Evolutionary conservation across 1,140 invertebrate genomes (phyloP), one percentile per base, ranked within the genome.

Genomic region (Sycophila sp.): DNA sequence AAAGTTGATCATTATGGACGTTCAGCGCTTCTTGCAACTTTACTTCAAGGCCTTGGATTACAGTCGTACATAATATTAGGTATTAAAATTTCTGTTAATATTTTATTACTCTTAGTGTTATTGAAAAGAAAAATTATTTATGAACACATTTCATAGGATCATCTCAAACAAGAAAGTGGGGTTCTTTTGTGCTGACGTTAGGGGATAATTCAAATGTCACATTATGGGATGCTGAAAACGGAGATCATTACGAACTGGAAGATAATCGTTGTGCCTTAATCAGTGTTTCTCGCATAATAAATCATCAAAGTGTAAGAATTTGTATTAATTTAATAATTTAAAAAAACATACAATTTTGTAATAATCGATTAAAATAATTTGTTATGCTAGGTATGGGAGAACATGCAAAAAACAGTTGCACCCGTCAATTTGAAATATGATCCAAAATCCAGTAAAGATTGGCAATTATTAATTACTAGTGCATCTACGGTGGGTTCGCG

Each of bases 1-100:
- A 85, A 86, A 72, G 80, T 85, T 5, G 85, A 86, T 69, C 79
- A 82, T 47, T 85, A 81, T 67, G 85, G 85, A 26, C 76, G 85
- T 5, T 83, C 83, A 24, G 80, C 80, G 19, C 58, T 86, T 13
- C 73, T 86, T 7, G 77, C 79, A 4, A 74, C 76, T 8, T 64
- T 86, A 15, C 71, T 86, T 13, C 78, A 80, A 19, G 83, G 80
- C 4, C 72, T 85, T 45, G 79, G 78, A 26, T 67, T 81, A 17
- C 73, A 83, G 10, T 72, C 82, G 5, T 85, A 80, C 30, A 81
- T 86, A 0, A 38, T 86, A 30, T 71, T 86, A 69, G 85, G 84
- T 83, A 77, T 64, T 36, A 4, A 34, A 42, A 59, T n/a, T n/a
- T n/a, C n/a, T n/a, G n/a, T n/a, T n/a, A 6, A 47, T n/a, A 10